These are phyloP conservation scores for Agonopterix alstromeriana DNA, from an alignment of 2,888 invertebrate species.

Conservation along the genomic window DNA sequence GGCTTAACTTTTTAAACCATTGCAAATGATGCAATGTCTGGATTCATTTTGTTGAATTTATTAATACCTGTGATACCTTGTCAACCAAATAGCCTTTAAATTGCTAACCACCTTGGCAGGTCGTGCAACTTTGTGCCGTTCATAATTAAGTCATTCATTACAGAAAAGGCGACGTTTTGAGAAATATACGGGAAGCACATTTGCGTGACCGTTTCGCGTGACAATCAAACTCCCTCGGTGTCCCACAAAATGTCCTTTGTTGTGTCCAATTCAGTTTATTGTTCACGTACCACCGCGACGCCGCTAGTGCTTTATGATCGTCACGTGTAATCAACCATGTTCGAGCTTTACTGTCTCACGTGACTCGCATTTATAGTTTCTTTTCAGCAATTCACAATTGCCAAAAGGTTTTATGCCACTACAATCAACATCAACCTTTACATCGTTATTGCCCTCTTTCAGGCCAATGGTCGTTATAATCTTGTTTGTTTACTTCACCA, in stretches of 20 bases:
- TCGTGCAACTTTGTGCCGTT: slow-evolving; percentile 12
- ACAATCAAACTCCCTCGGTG: slow-evolving; percentile 40
- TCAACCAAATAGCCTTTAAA: neutral
- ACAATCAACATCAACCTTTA: slow-evolving; percentile 10
- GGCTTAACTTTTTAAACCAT: no score
- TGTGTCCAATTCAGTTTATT: slow-evolving; percentile 43
- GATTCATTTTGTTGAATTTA: no score
- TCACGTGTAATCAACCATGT: slow-evolving; percentile 20
- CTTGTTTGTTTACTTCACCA: slow-evolving; percentile 13
- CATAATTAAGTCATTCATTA: slow-evolving; percentile 40
- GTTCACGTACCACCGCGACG: slow-evolving; percentile 21
- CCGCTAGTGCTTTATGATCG: slow-evolving; percentile 11
- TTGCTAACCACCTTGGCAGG: neutral
- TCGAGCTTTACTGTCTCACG: slow-evolving; percentile 18
- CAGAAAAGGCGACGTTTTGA: slow-evolving; percentile 22
- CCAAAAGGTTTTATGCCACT: slow-evolving; percentile 13
- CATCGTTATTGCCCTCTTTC: slow-evolving; percentile 2
- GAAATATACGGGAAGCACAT: slow-evolving; percentile 49
- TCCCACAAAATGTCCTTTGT: slow-evolving; percentile 49
- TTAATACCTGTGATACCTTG: no score
- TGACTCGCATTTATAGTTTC: slow-evolving; percentile 16
- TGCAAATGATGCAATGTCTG: no score
- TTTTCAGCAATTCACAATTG: slow-evolving; percentile 15
- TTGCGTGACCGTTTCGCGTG: slow-evolving; percentile 62
- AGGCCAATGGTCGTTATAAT: neutral